These are phyloP conservation scores for Ochlodes sylvanus DNA, from an alignment of 2,888 invertebrate genomes.

Conservation along the genomic window DNA sequence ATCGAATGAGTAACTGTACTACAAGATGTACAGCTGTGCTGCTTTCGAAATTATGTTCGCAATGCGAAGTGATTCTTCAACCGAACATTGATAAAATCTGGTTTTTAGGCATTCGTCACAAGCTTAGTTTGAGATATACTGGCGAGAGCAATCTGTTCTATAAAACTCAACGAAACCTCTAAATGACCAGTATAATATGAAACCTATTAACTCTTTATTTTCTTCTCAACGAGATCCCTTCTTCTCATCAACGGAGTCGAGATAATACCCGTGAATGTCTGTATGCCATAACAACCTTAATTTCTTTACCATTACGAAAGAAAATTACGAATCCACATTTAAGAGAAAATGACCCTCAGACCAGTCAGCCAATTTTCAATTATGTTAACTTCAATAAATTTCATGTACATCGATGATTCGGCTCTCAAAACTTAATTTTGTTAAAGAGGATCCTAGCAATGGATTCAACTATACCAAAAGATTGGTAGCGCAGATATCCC, in stretches of 20 bases:
- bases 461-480: not conserved
- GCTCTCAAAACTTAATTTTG: not conserved
- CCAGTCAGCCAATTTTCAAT: not conserved
- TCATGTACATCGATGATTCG: not conserved
- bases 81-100: too few species aligned
- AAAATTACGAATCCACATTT: constrained; percentile 24
- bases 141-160: too few species aligned
- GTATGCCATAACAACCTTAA: constrained; percentile 26
- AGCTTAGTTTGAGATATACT: too few species aligned
- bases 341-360: constrained; percentile 19
- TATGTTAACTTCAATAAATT: not conserved
- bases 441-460: not conserved
- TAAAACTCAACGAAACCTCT: too few species aligned
- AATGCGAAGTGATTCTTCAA: too few species aligned
- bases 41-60: too few species aligned
- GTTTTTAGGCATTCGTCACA: too few species aligned
- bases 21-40: too few species aligned
- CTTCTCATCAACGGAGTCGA: constrained; percentile 16
- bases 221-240: constrained; percentile 8
- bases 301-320: constrained; percentile 31
- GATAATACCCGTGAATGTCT: constrained; percentile 10
- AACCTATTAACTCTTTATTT: constrained; percentile 6
- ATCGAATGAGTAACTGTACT: too few species aligned
- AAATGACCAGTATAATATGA: not conserved
- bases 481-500: not conserved